These are phyloP conservation scores for Jacana jacana DNA, from an alignment of 2,113 vertebrate species.

Conservation along the genomic window DNA sequence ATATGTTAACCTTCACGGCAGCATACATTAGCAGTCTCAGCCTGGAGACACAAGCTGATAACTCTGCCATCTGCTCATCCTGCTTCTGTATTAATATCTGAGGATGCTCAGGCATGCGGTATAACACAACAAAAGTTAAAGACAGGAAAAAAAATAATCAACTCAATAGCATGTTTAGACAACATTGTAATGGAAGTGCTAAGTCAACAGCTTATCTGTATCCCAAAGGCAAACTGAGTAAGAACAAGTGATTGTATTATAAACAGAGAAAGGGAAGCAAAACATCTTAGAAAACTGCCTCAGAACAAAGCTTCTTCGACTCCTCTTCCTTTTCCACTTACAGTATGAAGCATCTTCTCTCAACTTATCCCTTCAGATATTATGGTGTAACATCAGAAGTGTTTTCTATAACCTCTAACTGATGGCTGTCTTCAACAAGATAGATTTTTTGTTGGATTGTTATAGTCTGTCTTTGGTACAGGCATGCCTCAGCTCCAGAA, in stretches of 20 bases:
- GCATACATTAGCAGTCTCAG: not conserved
- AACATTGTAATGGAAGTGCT: slow-evolving; percentile 18
- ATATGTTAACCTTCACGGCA: not conserved
- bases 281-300: not conserved
- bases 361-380: not conserved
- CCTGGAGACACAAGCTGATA: not conserved
- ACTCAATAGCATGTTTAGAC: slow-evolving; percentile 27
- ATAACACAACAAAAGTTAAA: not conserved
- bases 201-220: slow-evolving; percentile 38
- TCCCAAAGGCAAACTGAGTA: not conserved
- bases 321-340: not conserved
- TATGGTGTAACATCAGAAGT: not conserved
- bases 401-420: not conserved
- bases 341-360: not conserved
- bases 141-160: not conserved
- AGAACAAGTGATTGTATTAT: slow-evolving; percentile 21
- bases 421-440: not conserved
- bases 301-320: not conserved
- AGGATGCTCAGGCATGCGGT: not conserved
- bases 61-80: not conserved
- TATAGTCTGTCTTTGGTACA: not conserved
- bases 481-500: not conserved
- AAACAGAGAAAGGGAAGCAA: slow-evolving; percentile 39
- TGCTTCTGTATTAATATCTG: not conserved
- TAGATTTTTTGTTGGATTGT: not conserved